A percentile compares a stretch with the other conserved stretches of the same genome.
Evolutionary conservation across 2,113 vertebrate species (phyloP).

Genomic region (Caranx ignobilis): DNA sequence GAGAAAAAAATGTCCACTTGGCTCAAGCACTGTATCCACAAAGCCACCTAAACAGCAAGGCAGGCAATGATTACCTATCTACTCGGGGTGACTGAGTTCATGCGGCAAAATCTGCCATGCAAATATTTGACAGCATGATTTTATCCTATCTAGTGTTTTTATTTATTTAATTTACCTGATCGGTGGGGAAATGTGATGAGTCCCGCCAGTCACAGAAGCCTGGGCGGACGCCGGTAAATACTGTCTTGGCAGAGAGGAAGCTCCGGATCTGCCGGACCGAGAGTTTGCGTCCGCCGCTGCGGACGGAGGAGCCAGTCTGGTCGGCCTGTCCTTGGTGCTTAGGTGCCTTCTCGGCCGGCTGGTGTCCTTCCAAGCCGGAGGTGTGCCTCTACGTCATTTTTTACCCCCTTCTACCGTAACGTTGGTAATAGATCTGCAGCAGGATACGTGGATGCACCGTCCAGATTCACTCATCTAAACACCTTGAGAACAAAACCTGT

Average conservation of each 20-base stretch:
- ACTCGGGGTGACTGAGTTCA: conserved; percentile 7
- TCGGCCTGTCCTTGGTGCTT: conserved; percentile 64
- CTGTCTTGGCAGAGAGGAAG: not conserved
- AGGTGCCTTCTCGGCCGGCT: conserved; percentile 45
- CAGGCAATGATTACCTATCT: not conserved
- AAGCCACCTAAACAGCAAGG: conserved; percentile 1
- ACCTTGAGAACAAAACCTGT: not conserved
- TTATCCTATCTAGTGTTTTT: not conserved
- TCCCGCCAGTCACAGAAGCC: not conserved
- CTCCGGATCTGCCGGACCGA: not conserved
- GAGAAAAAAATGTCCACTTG: not conserved
- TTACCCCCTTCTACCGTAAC: conserved; percentile 74
- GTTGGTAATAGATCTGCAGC: conserved; percentile 51
- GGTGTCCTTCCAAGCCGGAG: conserved; percentile 75
- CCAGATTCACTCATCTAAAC: not conserved
- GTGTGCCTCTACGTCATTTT: conserved; percentile 72
- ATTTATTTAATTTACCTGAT: conserved; percentile 30
- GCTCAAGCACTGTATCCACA: not conserved
- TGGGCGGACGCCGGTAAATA: not conserved
- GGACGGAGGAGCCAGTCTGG: conserved; percentile 31
- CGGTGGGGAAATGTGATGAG: not conserved
- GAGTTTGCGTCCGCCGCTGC: conserved; percentile 6
- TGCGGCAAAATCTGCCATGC: not conserved
- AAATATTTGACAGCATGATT: not conserved
- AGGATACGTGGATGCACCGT: not conserved